phyloP scores from a whole-genome alignment of 2,797 vertebrate species.

The Eurystomus glaucurus region DNA sequence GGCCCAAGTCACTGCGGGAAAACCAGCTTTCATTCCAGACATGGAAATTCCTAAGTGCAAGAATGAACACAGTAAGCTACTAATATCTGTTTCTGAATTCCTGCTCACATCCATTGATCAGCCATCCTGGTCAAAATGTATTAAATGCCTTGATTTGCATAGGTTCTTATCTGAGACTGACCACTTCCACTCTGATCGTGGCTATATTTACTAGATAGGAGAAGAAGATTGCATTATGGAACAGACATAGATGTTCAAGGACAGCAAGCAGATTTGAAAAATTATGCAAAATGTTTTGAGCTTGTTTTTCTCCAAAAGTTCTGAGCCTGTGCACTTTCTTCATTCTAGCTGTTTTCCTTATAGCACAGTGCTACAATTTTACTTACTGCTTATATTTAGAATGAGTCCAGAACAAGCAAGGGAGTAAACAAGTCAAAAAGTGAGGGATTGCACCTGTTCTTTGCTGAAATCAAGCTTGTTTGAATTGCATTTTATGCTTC shows the following conservation, averaged over 20 bases:
- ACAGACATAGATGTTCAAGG: not conserved
- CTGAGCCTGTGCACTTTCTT: not conserved
- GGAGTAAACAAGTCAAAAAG: not conserved
- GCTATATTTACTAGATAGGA: not conserved
- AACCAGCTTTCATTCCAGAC: conserved; percentile 98
- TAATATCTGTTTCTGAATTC: not conserved
- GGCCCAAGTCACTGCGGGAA: conserved; percentile 88
- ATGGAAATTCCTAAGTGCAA: conserved; percentile 92
- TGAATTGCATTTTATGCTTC: not conserved
- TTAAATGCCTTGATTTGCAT: not conserved
- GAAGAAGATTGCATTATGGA: not conserved
- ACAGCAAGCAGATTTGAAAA: not conserved
- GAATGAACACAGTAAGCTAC: not conserved
- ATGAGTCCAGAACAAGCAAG: not conserved
- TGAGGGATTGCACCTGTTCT: not conserved
- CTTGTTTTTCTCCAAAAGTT: not conserved
- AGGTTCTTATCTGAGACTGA: not conserved
- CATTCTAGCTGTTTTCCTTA: not conserved
- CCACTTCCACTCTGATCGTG: not conserved
- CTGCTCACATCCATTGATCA: not conserved
- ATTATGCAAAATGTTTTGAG: not conserved
- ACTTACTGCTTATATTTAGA: not conserved
- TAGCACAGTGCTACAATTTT: not conserved
- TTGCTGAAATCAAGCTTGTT: not conserved
- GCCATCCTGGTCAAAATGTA: not conserved